Evolutionary conservation across 2,888 invertebrate species (phyloP).

Genomic region (Noctuana brunneofusca): DNA sequence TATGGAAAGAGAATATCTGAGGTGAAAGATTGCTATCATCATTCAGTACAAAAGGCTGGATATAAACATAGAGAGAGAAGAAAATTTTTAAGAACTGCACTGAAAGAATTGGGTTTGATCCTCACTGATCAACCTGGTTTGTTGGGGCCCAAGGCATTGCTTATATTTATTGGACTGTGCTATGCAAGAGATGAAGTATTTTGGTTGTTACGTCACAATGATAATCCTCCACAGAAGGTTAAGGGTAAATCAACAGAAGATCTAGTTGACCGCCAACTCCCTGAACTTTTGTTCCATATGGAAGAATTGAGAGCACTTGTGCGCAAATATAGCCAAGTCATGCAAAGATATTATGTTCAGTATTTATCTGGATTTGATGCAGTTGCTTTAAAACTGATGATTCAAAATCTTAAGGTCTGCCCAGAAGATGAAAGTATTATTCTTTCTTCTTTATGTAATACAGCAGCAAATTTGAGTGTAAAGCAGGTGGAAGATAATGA

Average conservation of each 20-base stretch:
- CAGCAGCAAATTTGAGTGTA: conserved; percentile 91
- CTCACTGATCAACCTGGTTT: conserved; percentile 99
- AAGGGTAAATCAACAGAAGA: conserved; percentile 96
- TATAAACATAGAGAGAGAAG: conserved; percentile 96
- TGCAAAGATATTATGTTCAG: conserved; percentile 98
- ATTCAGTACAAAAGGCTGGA: conserved; percentile 95
- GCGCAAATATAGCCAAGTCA: conserved; percentile 97
- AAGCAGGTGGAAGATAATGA: conserved; percentile 99
- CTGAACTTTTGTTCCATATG: conserved; percentile 98
- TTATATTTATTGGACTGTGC: conserved; percentile 97
- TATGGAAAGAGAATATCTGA: conserved; percentile 96
- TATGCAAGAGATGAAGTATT: conserved; percentile 98
- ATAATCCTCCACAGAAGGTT: conserved; percentile 95
- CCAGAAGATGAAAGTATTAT: conserved; percentile 98
- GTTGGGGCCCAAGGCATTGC: conserved; percentile 97
- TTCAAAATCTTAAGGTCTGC: conserved; percentile 91
- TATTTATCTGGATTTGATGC: conserved; percentile 98
- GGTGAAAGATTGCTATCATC: conserved; percentile 96
- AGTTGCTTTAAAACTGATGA: conserved; percentile 92
- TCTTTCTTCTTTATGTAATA: conserved; percentile 94
- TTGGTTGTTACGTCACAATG: conserved; percentile 97
- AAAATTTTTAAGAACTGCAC: conserved; percentile 96
- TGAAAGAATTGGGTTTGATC: conserved; percentile 97
- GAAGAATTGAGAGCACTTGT: conserved; percentile 97
- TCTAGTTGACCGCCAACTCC: conserved; percentile 96